Evolutionary conservation across 2,113 vertebrate genomes (phyloP).

Genomic region (Laticauda laticaudata): DNA sequence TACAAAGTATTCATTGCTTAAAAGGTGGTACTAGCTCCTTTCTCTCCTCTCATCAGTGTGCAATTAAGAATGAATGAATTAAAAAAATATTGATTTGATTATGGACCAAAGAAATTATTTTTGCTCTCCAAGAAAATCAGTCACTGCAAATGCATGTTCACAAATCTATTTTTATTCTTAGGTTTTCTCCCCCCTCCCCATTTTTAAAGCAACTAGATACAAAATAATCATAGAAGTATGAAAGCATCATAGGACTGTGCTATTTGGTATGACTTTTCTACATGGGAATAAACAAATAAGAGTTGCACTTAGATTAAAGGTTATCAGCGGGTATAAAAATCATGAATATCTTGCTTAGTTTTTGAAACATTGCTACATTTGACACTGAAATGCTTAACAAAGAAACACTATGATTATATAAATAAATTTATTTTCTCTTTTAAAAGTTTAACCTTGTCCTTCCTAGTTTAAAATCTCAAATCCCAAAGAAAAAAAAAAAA

Average conservation of each 20-base stretch:
- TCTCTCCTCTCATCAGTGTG: neutral
- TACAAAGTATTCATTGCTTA: neutral
- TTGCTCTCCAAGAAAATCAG: slow-evolving; percentile 28
- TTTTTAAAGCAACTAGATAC: neutral
- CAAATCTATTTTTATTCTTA: slow-evolving; percentile 47
- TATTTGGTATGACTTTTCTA: neutral
- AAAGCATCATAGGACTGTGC: neutral
- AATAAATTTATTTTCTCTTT: neutral
- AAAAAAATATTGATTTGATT: slow-evolving; percentile 15
- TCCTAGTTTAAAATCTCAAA: neutral
- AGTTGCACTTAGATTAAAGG: neutral
- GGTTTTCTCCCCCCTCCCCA: neutral
- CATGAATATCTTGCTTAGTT: neutral
- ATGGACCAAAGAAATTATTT: slow-evolving; percentile 34
- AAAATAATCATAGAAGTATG: neutral
- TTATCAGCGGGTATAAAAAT: neutral
- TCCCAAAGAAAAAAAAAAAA: neutral
- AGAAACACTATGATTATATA: neutral
- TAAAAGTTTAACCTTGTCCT: neutral
- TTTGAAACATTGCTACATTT: neutral
- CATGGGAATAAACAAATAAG: neutral
- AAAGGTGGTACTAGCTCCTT: slow-evolving; percentile 9
- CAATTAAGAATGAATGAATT: neutral
- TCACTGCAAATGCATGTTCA: slow-evolving; percentile 34
- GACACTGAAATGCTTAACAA: neutral